Evolutionary conservation across 2,888 invertebrate species (phyloP).

Genomic region (Dinocampus coccinellae): DNA sequence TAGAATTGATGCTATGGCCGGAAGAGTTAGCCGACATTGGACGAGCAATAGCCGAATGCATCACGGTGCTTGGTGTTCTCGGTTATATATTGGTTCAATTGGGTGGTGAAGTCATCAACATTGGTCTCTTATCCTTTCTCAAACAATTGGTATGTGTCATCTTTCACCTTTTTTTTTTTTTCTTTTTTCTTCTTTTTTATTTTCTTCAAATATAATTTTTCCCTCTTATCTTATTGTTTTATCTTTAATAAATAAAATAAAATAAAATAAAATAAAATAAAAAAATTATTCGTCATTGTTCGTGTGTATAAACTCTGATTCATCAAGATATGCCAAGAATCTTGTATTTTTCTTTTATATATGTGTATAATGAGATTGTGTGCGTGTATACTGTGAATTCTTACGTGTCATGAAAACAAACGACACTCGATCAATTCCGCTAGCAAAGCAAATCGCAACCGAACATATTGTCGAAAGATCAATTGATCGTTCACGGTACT

Average conservation of each 20-base stretch:
- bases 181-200: neutral
- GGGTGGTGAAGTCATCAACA: conserved; percentile 94
- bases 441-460: conserved; percentile 30
- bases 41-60: conserved; percentile 76
- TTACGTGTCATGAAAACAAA: conserved; percentile 32
- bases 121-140: conserved; percentile 90
- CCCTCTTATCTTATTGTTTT: neutral
- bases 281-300: neutral
- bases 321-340: neutral
- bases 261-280: no score
- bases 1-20: conserved; percentile 72
- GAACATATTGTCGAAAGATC: conserved; percentile 27
- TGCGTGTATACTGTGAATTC: conserved; percentile 4
- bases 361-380: neutral
- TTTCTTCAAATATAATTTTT: neutral
- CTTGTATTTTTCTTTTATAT: neutral
- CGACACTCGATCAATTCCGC: conserved; percentile 25
- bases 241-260: no score
- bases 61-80: conserved; percentile 87
- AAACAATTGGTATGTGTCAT: conserved; percentile 85
- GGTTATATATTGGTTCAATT: conserved; percentile 93
- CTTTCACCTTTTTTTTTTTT: neutral
- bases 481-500: conserved; percentile 26
- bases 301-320: neutral
- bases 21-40: conserved; percentile 71